Evolutionary conservation across 2,113 vertebrate genomes (phyloP).

Genomic region (Genyomyrus donnyi): DNA sequence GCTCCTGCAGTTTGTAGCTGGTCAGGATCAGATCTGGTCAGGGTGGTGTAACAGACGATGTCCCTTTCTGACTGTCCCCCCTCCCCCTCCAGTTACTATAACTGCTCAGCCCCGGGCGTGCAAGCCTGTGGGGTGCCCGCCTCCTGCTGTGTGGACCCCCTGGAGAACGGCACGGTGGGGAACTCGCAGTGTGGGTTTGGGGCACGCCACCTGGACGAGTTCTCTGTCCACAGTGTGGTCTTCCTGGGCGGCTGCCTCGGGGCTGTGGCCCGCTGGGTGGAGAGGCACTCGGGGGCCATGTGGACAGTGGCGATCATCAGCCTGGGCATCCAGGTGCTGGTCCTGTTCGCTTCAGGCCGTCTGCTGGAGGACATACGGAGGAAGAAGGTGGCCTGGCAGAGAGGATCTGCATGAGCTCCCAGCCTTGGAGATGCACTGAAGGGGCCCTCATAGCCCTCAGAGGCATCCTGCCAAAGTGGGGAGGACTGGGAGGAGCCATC

Average conservation of each 20-base stretch:
- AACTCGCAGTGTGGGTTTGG: slow-evolving; percentile 72
- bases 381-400: slow-evolving; percentile 25
- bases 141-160: slow-evolving; percentile 76
- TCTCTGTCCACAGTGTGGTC: slow-evolving; percentile 50
- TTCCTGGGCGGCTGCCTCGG: slow-evolving; percentile 68
- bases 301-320: neutral
- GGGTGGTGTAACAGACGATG: neutral
- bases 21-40: neutral
- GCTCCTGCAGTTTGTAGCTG: neutral
- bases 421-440: neutral
- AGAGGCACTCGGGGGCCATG: slow-evolving; percentile 41
- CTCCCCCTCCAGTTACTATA: slow-evolving; percentile 71
- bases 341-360: slow-evolving; percentile 53
- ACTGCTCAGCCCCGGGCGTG: slow-evolving; percentile 74
- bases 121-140: slow-evolving; percentile 78
- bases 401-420: neutral
- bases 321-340: slow-evolving; percentile 56
- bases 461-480: neutral
- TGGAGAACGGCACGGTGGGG: slow-evolving; percentile 64
- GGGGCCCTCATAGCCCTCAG: neutral
- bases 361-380: slow-evolving; percentile 53
- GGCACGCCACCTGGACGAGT: slow-evolving; percentile 58
- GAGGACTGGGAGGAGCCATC: neutral
- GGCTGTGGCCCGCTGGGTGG: slow-evolving; percentile 61
- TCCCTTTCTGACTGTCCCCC: neutral